A percentile compares a stretch with the other conserved stretches of the same genome.
These are phyloP conservation scores for Oxygymnocypris stewartii DNA, from an alignment of 2,113 vertebrate species.

Conservation along the genomic window DNA sequence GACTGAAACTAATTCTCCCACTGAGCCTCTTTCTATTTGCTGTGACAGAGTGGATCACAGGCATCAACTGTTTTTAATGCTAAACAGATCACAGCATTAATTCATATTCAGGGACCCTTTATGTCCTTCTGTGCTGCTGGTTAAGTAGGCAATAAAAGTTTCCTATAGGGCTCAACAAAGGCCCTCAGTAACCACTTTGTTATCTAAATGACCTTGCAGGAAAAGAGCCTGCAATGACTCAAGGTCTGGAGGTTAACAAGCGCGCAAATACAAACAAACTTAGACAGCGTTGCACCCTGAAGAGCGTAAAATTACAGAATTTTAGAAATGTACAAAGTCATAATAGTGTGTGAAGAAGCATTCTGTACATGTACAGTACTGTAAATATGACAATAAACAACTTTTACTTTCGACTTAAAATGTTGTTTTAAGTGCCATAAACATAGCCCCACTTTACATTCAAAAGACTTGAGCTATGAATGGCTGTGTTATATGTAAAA, in stretches of 20 bases:
- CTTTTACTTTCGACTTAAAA: not conserved
- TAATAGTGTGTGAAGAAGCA: not conserved
- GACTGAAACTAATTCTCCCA: constrained; percentile 21
- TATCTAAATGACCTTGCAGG: not conserved
- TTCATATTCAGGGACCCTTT: not conserved
- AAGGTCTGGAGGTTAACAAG: constrained; percentile 2
- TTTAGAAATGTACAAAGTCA: not conserved
- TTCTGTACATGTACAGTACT: not conserved
- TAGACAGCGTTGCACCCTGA: not conserved
- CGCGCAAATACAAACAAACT: not conserved
- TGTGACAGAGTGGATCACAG: constrained; percentile 42
- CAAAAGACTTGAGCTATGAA: not conserved
- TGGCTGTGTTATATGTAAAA: not conserved
- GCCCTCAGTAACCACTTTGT: not conserved
- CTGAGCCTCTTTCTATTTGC: constrained; percentile 19
- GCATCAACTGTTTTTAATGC: constrained; percentile 28
- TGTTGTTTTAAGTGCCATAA: not conserved
- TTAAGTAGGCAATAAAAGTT: not conserved
- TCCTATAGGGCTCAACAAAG: not conserved
- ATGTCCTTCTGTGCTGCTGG: not conserved
- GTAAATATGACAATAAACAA: not conserved
- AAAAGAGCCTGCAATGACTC: not conserved
- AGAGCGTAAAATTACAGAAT: not conserved
- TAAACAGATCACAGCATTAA: constrained; percentile 25
- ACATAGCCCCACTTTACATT: not conserved